Base-by-base conservation (phyloP, 2,888 invertebrate species). In the Hofmannophila pseudospretella region DNA sequence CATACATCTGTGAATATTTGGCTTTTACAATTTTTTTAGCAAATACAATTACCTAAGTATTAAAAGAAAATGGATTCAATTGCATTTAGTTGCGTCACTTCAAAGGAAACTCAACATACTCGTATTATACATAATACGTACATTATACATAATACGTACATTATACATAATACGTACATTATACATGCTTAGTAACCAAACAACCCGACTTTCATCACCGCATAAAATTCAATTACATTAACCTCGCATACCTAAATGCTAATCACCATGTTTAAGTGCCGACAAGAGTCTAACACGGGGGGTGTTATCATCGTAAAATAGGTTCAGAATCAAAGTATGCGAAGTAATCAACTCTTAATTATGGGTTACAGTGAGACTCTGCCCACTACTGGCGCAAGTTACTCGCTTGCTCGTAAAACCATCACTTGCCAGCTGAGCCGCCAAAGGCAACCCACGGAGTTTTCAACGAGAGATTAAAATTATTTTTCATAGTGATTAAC, bases 291-390 rank as follows among this genome's bases (percentile, higher is more conserved):
- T 45, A 49, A 52, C 52, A 51, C 54, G 42, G n/a, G n/a, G n/a
- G n/a, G 39, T 35, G 31, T 52, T 38, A 58, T 58, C 52, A 52
- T 48, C 52, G 49, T 59, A 59, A 59, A 56, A 48, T 53, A 52
- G 42, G 42, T 39, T 48, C 39, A 33, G 42, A 50, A 47, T 58
- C 52, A 46, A 56, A 56, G 47, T 53, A 56, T 50, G 49, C 44
- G 39, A 41, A 50, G 53, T 50, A 51, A 65, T 62, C 58, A 58
- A 55, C 47, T 47, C 51, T 54, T 67, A 67, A 65, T 69, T 65
- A 59, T 49, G 53, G 37, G 47, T 52, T 59, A 46, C 45, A 37
- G n/a, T 11, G 27, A 39, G 42, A 39, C 20, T 39, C 26, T 20
- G 32, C 28, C 32, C 31, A 31, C 16, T 27, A 27, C 27, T 27